Base-by-base conservation (phyloP, 2,888 invertebrate genomes). In the Galerucella calmariensis region DNA sequence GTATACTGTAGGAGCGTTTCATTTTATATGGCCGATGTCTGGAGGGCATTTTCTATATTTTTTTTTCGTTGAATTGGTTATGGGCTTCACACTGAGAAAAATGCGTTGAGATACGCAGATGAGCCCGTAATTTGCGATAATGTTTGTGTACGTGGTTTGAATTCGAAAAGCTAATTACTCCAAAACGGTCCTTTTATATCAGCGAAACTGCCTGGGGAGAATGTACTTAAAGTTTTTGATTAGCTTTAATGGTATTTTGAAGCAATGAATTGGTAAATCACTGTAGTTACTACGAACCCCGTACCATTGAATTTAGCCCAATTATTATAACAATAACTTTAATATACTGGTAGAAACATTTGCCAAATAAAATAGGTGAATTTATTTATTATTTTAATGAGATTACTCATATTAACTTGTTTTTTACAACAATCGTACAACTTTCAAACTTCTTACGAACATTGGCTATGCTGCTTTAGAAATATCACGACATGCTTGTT, bases 1-100 rank as follows among this genome's bases (percentile, higher is more conserved):
- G 69, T 53, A 53, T 63, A 69, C 62, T 69, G 69, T 62, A 69
- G 56, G 72, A 67, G 66, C 66, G 63, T 44, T 71, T 58, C 71
- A 65, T 63, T 66, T 56, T 53, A 44, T 51, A 65, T 41, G 41
- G 67, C 53, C 56, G 20, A 72, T 67, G 53, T 20, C 72, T 66
- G n/a, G 41, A 46, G 72, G 72, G 72, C 63, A 65, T 46, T 65
- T 65, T 65, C 46, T 65, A 20, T 65, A 65, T 46, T 46, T 35
- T 35, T 65, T 65, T 41, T 63, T 63, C 8, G 16, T 16, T 20
- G 16, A 46, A 16, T 65, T 27, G 20, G 10, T 65, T 65, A 20
- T 46, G 46, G 63, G 63, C 46, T 65, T 65, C 63, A 65, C 63
- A 65, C 63, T 65, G 63, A 65, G 63, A 65, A 65, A 65, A 65